Conservation (phyloP, 2,888 invertebrate genomes). For the Priocnemis perturbator region DNA sequence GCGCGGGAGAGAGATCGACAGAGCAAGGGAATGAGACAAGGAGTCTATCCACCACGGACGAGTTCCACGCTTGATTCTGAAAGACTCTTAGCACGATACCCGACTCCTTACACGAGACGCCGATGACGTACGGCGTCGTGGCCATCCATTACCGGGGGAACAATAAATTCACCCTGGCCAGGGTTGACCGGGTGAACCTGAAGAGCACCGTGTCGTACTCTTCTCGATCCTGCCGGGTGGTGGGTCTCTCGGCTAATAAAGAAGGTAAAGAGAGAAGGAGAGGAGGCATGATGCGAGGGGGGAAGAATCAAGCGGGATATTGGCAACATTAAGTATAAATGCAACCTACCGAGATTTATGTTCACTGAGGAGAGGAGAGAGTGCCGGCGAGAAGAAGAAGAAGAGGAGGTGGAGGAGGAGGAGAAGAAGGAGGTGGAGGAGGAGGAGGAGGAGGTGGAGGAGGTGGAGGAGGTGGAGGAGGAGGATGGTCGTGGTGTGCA, state of each 20-base stretch:
- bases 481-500: slow-evolving; percentile 48
- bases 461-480: slow-evolving; percentile 33
- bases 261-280: slow-evolving; percentile 36
- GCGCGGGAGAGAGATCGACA: background rate
- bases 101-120: slow-evolving; percentile 47
- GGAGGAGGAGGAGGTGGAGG: slow-evolving; percentile 37
- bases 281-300: slow-evolving; percentile 45
- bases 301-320: slow-evolving; percentile 66
- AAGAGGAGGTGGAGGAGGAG: slow-evolving; percentile 36
- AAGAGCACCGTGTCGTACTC: slow-evolving; percentile 56
- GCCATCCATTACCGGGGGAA: slow-evolving; percentile 58
- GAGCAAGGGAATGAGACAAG: background rate
- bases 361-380: slow-evolving; percentile 42
- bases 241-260: slow-evolving; percentile 62
- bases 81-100: slow-evolving; percentile 34
- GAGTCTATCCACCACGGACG: slow-evolving; percentile 24
- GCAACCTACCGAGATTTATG: slow-evolving; percentile 69
- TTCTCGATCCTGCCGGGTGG: slow-evolving; percentile 54
- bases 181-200: slow-evolving; percentile 59
- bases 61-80: slow-evolving; percentile 28
- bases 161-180: slow-evolving; percentile 59
- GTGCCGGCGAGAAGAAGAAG: slow-evolving; percentile 26
- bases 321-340: slow-evolving; percentile 71
- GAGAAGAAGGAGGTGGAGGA: slow-evolving; percentile 47
- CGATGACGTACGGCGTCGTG: slow-evolving; percentile 63